Evolutionary conservation across 2,888 invertebrate species (phyloP), one percentile per base, ranked within the genome.

Genomic region (Monopis laevigella): DNA sequence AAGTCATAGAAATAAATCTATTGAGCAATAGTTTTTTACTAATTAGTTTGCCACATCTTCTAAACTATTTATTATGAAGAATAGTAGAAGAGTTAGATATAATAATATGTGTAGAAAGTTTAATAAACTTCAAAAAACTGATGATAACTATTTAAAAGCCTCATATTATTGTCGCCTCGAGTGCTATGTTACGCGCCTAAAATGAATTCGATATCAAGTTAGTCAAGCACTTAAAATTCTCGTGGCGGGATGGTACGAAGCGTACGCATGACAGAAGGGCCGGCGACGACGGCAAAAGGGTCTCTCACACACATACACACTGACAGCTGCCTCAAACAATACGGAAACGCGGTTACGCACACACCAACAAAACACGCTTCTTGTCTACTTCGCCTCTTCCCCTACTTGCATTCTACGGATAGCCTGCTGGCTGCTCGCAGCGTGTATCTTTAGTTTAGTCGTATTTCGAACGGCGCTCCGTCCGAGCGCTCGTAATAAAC

Each of bases 351-450:
- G 3, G 17, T n/a, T 32, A 32, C 32, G 6, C 32, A 32, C 32
- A 32, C 32, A 32, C n/a, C n/a, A 32, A 17, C 17, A 10, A 11
- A 13, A 2, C 17, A 32, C 14, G 14, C 32, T 32, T 32, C 17
- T 32, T 32, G 32, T 32, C 32, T 32, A 32, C 32, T 32, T 7
- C 17, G 32, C 32, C 32, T 32, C 32, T 17, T 14, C 32, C 32
- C 32, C 32, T 32, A n/a, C n/a, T n/a, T n/a, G 32, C 32, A 10
- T 32, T 17, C 32, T 32, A 32, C 17, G 17, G 32, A 32, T 32
- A 32, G 32, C 16, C 32, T 2, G 3, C 17, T 7, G 32, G 32
- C 10, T 11, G 14, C 14, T 17, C 17, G 14, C 14, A n/a, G 16
- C 16, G 7, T 32, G 16, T 17, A 10, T 14, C 32, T 2, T 10